phyloP scores from a whole-genome alignment of 2,888 invertebrate species.

The Heliconius ismenius region DNA sequence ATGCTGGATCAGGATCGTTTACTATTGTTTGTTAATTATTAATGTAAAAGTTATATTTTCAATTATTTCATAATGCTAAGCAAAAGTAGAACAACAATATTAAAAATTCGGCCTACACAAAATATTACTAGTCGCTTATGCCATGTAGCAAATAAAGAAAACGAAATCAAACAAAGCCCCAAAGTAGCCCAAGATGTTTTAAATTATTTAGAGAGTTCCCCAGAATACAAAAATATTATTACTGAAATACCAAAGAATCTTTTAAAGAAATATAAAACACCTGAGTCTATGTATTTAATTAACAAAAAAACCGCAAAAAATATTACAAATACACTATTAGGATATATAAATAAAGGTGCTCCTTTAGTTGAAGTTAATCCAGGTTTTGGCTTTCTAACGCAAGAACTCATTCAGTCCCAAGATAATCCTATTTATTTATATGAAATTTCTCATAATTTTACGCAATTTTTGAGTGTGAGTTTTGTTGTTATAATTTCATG shows the following conservation, averaged over 20 bases:
- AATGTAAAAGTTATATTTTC: not conserved
- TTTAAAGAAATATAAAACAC: slow-evolving; percentile 66
- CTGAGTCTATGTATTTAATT: slow-evolving; percentile 72
- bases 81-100: not conserved
- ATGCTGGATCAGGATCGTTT: not conserved
- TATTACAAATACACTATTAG: slow-evolving; percentile 63
- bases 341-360: slow-evolving; percentile 55
- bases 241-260: slow-evolving; percentile 64
- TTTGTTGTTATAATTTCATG: not conserved
- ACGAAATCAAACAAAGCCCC: slow-evolving; percentile 53
- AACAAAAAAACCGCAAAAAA: slow-evolving; percentile 66
- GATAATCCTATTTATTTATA: slow-evolving; percentile 81
- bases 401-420: slow-evolving; percentile 79
- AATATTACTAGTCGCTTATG: slow-evolving; percentile 52
- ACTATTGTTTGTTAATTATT: not conserved
- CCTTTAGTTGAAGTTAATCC: slow-evolving; percentile 86
- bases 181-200: slow-evolving; percentile 64
- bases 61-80: slow-evolving; percentile 7
- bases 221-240: slow-evolving; percentile 60
- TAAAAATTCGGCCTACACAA: slow-evolving; percentile 25
- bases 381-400: slow-evolving; percentile 84
- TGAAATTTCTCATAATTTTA: slow-evolving; percentile 81
- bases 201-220: slow-evolving; percentile 60
- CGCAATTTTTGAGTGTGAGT: slow-evolving; percentile 70
- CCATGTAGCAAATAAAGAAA: slow-evolving; percentile 57